Conservation (phyloP, 2,113 vertebrate genomes). For the Calypte anna region DNA sequence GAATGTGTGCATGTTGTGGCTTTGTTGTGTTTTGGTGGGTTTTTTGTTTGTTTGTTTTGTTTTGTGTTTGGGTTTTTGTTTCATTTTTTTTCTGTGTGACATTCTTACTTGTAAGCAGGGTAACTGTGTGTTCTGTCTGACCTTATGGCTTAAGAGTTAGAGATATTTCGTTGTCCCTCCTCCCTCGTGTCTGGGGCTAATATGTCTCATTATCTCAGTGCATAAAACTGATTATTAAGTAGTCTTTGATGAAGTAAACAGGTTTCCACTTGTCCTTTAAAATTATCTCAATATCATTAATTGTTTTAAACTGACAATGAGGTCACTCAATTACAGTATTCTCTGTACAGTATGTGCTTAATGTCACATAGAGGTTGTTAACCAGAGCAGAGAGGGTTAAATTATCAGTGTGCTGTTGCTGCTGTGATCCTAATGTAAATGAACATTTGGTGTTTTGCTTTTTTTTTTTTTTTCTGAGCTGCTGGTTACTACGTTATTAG, state of each 20-base stretch:
- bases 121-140: slow-evolving; percentile 7
- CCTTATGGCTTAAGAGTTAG: background rate
- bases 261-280: slow-evolving; percentile 57
- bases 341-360: background rate
- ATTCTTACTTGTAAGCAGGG: background rate
- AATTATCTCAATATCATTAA: slow-evolving; percentile 66
- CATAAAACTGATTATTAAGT: slow-evolving; percentile 65
- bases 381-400: slow-evolving; percentile 64
- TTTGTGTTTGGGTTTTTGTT: background rate
- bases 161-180: background rate
- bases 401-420: slow-evolving; percentile 57
- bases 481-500: slow-evolving; percentile 65
- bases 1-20: background rate
- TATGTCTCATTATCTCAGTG: slow-evolving; percentile 53
- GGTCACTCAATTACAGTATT: slow-evolving; percentile 12
- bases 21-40: background rate
- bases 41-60: background rate
- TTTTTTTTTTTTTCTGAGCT: slow-evolving; percentile 52
- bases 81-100: background rate
- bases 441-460: slow-evolving; percentile 60
- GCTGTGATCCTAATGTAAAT: slow-evolving; percentile 70
- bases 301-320: slow-evolving; percentile 50
- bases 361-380: slow-evolving; percentile 17
- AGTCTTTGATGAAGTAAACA: slow-evolving; percentile 57
- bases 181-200: background rate